Conservation (phyloP, 2,888 invertebrate genomes). For the Urechis unicinctus region DNA sequence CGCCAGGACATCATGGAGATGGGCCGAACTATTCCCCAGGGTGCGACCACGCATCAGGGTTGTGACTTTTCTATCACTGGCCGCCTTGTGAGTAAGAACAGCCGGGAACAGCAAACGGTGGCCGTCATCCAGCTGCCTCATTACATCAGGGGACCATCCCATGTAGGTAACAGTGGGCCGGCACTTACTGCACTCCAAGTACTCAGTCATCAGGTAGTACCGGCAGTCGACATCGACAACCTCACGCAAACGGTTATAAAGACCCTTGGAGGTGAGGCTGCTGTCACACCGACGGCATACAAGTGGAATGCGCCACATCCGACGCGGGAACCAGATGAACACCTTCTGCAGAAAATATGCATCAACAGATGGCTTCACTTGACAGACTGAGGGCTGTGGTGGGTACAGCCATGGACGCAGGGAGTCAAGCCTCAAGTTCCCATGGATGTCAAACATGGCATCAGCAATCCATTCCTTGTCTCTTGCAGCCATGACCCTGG, state of each 20-base stretch:
- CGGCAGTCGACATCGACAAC: slow-evolving; percentile 22
- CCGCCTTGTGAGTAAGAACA: slow-evolving; percentile 18
- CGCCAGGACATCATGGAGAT: slow-evolving; percentile 16
- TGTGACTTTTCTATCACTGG: slow-evolving; percentile 20
- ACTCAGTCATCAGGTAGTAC: slow-evolving; percentile 21
- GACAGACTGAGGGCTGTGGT: too few species aligned
- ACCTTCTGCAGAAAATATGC: not conserved
- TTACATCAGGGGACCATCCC: slow-evolving; percentile 17
- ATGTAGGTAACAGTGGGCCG: slow-evolving; percentile 6
- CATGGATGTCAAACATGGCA: too few species aligned
- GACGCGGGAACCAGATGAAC: slow-evolving; percentile 4
- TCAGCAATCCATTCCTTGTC: too few species aligned
- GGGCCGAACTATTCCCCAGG: slow-evolving; percentile 21
- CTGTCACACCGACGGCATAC: slow-evolving; percentile 4
- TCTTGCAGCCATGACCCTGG: too few species aligned
- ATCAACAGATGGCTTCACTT: too few species aligned
- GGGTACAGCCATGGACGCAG: too few species aligned
- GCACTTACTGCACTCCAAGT: slow-evolving; percentile 18
- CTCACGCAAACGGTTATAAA: slow-evolving; percentile 13
- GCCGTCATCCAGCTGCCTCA: slow-evolving; percentile 21
- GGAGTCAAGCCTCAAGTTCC: too few species aligned
- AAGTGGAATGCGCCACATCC: slow-evolving; percentile 4
- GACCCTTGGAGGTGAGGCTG: slow-evolving; percentile 14
- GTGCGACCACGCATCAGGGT: slow-evolving; percentile 17
- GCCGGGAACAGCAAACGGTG: slow-evolving; percentile 19